A percentile compares a stretch with the other conserved stretches of the same genome.
These are phyloP conservation scores for Sinocyclocheilus rhinocerous DNA, from an alignment of 2,113 vertebrate genomes.

Conservation along the genomic window DNA sequence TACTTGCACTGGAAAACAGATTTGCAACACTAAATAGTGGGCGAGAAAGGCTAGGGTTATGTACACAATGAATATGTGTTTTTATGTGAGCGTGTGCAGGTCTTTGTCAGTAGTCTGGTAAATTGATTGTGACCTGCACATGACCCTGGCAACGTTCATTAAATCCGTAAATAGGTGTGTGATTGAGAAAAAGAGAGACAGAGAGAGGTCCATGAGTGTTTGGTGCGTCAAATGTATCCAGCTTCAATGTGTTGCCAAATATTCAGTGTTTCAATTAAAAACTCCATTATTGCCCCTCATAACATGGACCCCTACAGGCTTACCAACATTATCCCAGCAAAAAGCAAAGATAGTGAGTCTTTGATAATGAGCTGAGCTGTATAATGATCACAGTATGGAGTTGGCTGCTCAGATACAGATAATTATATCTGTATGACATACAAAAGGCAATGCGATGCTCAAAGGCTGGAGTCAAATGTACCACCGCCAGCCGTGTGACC, in stretches of 20 bases:
- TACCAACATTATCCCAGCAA: not conserved
- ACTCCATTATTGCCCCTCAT: not conserved
- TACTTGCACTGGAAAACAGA: slow-evolving; percentile 59
- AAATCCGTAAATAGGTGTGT: slow-evolving; percentile 74
- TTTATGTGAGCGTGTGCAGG: slow-evolving; percentile 4
- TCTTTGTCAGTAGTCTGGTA: slow-evolving; percentile 62
- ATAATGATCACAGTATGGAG: slow-evolving; percentile 16
- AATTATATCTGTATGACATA: slow-evolving; percentile 46
- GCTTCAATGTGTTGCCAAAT: slow-evolving; percentile 34
- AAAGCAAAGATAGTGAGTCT: slow-evolving; percentile 10
- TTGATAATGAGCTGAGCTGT: not conserved
- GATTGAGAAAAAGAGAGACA: slow-evolving; percentile 8
- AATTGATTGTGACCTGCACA: slow-evolving; percentile 76
- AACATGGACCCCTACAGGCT: not conserved
- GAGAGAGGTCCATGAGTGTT: slow-evolving; percentile 37
- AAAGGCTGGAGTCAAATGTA: slow-evolving; percentile 27
- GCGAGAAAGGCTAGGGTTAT: slow-evolving; percentile 52
- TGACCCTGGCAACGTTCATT: slow-evolving; percentile 78
- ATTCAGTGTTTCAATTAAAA: slow-evolving; percentile 38
- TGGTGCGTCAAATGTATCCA: slow-evolving; percentile 26
- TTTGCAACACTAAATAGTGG: slow-evolving; percentile 63
- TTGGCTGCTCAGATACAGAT: slow-evolving; percentile 18
- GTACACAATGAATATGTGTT: slow-evolving; percentile 26
- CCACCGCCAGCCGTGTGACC: slow-evolving; percentile 48
- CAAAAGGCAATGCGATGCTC: slow-evolving; percentile 21